These are phyloP conservation scores for Ascidia mentula DNA, from an alignment of 23 tunicate species.

Conservation along the genomic window DNA sequence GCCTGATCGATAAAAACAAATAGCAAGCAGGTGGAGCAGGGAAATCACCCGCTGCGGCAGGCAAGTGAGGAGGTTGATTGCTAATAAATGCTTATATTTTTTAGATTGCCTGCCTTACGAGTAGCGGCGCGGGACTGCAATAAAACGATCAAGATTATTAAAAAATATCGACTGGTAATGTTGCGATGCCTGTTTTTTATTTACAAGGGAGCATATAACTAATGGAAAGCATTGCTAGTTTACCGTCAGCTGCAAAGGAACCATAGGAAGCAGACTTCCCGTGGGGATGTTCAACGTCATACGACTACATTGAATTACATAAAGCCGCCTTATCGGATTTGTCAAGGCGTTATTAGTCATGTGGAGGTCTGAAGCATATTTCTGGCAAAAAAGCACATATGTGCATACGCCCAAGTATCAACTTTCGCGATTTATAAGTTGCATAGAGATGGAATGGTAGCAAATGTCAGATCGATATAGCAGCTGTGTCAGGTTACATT, in stretches of 20 bases:
- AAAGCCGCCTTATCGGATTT: no score
- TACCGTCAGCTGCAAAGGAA: neutral
- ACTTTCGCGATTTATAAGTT: no score
- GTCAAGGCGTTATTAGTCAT: no score
- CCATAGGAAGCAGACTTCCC: neutral
- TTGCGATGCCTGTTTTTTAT: neutral
- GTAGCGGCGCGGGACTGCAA: neutral
- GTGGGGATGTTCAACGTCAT: conserved; percentile 6
- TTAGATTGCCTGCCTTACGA: conserved; percentile 2
- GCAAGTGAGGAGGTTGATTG: neutral
- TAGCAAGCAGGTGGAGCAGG: neutral
- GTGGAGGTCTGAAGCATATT: no score
- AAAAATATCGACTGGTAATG: conserved; percentile 1
- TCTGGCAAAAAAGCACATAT: no score
- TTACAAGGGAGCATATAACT: neutral
- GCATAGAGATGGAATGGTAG: no score
- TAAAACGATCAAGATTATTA: conserved; percentile 3
- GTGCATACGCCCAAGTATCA: no score
- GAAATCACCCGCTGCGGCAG: neutral
- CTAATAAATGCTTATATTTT: neutral
- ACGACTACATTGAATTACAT: no score
- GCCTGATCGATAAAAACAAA: no score
- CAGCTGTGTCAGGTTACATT: no score
- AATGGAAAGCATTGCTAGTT: neutral
- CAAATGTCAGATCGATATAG: no score